Evolutionary conservation across 2,888 invertebrate genomes (phyloP), one percentile per base, ranked within the genome.

Genomic region (Incurvaria masculella): DNA sequence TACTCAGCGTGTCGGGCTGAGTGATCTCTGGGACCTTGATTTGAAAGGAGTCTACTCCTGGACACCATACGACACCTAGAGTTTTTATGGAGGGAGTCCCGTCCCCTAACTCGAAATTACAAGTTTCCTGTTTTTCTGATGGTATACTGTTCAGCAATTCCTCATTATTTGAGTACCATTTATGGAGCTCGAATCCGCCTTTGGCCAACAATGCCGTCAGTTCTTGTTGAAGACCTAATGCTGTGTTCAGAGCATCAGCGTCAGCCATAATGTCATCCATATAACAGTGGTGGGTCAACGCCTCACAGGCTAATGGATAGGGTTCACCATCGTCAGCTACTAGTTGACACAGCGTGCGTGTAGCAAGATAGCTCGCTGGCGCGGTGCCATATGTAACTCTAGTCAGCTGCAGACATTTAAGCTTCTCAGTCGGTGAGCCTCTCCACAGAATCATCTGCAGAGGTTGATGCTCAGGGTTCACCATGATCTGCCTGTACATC

Each of bases 361-460:
- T 56, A 20, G 53, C 54, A 3, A 54, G 17, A 27, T 49, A 47
- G 17, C 11, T 52, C 0, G 55, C 52, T 47, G 53, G 56, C 4
- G 58, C 53, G 2, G 46, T 46, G 21, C 53, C 56, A 44, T 51
- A 54, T 8, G 52, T 53, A 0, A 53, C 53, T 17, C 53, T 54
- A 11, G 46, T 46, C 21, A 56, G 41, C 21, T 50, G 49, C 8
- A 46, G 50, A 8, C 48, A 49, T 46, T 49, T 38, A 1, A 57
- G 49, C 6, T 51, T 52, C n/a, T 50, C 11, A 10, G 21, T 33
- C 4, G 20, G 16, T 16, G 52, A 11, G 19, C 55, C 53, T 5
- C 58, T 27, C 56, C 55, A 57, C 8, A 56, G 19, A 4, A 60
- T 57, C 19, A 52, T 27, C 42, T 59, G 59, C 16, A 52, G 33